phyloP scores from a whole-genome alignment of 1,140 invertebrate genomes.

The Copidosoma floridanum region DNA sequence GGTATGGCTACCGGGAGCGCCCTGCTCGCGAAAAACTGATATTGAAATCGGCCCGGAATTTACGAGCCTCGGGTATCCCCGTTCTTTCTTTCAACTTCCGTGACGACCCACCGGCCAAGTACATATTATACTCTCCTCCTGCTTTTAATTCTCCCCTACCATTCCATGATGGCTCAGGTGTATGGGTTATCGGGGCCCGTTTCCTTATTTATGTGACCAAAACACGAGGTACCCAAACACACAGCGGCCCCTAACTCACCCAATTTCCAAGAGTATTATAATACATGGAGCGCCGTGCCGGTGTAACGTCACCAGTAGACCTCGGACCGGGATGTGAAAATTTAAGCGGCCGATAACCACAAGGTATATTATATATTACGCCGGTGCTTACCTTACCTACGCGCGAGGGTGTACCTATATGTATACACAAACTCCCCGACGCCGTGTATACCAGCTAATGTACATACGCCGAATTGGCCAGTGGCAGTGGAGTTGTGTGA shows the following conservation, averaged over 20 bases:
- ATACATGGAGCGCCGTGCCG: too few species aligned
- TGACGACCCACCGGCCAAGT: background rate
- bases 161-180: too few species aligned
- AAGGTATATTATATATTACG: too few species aligned
- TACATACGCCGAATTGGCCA: too few species aligned
- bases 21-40: conserved; percentile 21
- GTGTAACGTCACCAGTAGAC: too few species aligned
- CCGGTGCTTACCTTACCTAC: too few species aligned
- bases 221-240: background rate
- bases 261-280: conserved; percentile 12
- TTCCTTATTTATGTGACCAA: conserved; percentile 12
- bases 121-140: too few species aligned
- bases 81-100: conserved; percentile 21
- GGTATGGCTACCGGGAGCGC: too few species aligned
- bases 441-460: too few species aligned
- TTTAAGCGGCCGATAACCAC: conserved; percentile 18
- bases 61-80: conserved; percentile 11
- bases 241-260: background rate
- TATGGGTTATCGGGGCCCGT: background rate
- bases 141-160: conserved; percentile 19
- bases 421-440: background rate
- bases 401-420: too few species aligned
- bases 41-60: conserved; percentile 27
- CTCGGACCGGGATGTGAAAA: too few species aligned
- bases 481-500: too few species aligned